Evolutionary conservation across 2,888 invertebrate species (phyloP).

Genomic region (Nezara viridula): DNA sequence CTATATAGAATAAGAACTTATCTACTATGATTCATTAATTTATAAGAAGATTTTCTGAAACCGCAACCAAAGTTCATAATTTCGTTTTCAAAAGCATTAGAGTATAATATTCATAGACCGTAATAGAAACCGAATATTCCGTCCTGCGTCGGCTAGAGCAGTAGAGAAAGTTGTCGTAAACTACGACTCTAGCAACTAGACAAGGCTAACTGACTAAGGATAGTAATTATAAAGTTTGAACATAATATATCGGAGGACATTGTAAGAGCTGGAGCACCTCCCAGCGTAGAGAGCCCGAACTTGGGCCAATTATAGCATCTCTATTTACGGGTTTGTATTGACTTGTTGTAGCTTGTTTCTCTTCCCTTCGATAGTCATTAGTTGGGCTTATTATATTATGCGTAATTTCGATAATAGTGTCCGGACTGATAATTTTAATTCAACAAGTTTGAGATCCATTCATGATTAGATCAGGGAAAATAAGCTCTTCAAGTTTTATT

Average conservation of each 20-base stretch:
- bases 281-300: neutral
- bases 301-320: constrained; percentile 14
- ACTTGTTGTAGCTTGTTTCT: neutral
- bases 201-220: neutral
- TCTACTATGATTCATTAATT: too few relatives aligned
- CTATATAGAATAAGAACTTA: too few relatives aligned
- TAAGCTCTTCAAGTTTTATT: too few relatives aligned
- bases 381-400: neutral
- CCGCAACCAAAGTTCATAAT: too few relatives aligned
- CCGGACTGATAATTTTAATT: neutral
- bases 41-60: too few relatives aligned
- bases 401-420: neutral
- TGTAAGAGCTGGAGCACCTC: neutral
- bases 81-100: too few relatives aligned
- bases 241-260: constrained; percentile 14
- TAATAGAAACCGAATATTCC: too few relatives aligned
- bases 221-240: neutral
- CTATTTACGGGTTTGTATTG: neutral
- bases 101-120: too few relatives aligned
- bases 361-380: neutral
- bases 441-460: neutral
- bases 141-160: too few relatives aligned
- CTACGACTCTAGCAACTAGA: neutral
- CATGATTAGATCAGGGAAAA: too few relatives aligned
- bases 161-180: constrained; percentile 6